A percentile compares a stretch with the other conserved stretches of the same genome.
Evolutionary conservation across 2,888 invertebrate genomes (phyloP).

Genomic region (Argyresthia albistria): DNA sequence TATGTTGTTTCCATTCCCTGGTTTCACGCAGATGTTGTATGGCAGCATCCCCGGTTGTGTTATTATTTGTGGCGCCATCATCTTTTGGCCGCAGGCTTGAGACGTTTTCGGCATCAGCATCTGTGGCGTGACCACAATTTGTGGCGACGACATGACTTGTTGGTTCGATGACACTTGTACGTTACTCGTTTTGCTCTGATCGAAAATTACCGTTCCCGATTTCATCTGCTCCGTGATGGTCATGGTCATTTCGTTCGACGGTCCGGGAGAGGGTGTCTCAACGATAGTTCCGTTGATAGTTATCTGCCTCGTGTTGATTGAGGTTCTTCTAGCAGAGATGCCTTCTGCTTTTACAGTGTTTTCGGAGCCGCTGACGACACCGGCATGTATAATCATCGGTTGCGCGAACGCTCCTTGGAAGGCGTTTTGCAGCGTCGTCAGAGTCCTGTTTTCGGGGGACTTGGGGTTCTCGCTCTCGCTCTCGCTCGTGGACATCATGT

Average conservation of each 20-base stretch:
- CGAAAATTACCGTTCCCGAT: conserved; percentile 60
- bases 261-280: conserved; percentile 67
- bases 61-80: conserved; percentile 55
- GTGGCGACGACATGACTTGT: conserved; percentile 60
- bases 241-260: conserved; percentile 64
- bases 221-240: conserved; percentile 66
- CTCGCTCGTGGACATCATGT: conserved; percentile 84
- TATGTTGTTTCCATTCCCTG: conserved; percentile 47
- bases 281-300: conserved; percentile 69
- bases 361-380: conserved; percentile 56
- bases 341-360: conserved; percentile 63
- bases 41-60: conserved; percentile 59
- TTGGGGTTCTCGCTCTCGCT: conserved; percentile 83
- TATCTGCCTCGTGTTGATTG: conserved; percentile 65
- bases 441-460: conserved; percentile 65
- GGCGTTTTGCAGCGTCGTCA: conserved; percentile 63
- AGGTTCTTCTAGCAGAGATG: conserved; percentile 59
- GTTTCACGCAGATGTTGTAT: conserved; percentile 65
- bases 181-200: conserved; percentile 54
- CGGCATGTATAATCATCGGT: conserved; percentile 63
- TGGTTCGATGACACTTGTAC: conserved; percentile 60
- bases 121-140: conserved; percentile 66
- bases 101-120: conserved; percentile 62
- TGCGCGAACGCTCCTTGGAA: conserved; percentile 66
- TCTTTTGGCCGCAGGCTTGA: conserved; percentile 45